Conservation (phyloP, 2,888 invertebrate genomes). For the Dynastes tityus region DNA sequence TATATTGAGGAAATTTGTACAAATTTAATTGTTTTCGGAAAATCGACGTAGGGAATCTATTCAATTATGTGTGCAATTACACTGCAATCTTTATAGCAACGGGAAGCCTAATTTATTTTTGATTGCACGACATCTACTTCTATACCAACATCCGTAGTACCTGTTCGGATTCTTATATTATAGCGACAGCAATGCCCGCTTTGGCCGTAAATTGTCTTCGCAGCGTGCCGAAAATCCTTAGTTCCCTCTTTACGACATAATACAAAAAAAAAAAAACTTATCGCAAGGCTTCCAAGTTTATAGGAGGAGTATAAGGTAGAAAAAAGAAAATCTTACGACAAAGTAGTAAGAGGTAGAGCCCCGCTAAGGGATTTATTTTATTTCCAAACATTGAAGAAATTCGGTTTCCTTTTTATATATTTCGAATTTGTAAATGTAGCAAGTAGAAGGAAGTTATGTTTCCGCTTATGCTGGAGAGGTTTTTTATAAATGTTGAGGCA, state of each 20-base stretch:
- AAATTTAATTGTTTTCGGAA: conserved; percentile 11
- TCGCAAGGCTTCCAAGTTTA: conserved; percentile 6
- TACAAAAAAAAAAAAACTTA: conserved; percentile 4
- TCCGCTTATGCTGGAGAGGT: neutral
- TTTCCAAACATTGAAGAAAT: conserved; percentile 34
- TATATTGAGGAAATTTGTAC: neutral
- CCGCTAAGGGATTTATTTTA: conserved; percentile 20
- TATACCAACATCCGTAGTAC: neutral
- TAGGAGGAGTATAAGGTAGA: neutral
- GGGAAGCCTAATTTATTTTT: conserved; percentile 39
- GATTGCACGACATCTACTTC: conserved; percentile 5
- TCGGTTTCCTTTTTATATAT: neutral
- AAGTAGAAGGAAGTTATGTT: neutral
- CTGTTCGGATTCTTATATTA: neutral
- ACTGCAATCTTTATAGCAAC: conserved; percentile 6
- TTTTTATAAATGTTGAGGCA: neutral
- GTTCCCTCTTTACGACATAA: conserved; percentile 7
- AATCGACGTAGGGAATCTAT: conserved; percentile 4
- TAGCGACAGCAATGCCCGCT: conserved; percentile 6
- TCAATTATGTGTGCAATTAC: conserved; percentile 22
- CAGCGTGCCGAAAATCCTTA: conserved; percentile 13
- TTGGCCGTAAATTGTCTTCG: conserved; percentile 19
- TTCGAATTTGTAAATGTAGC: neutral
- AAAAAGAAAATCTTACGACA: conserved; percentile 18
- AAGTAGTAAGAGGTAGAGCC: conserved; percentile 2